Evolutionary conservation across 2,797 vertebrate species (phyloP).

Genomic region (Cephalopachus bancanus): DNA sequence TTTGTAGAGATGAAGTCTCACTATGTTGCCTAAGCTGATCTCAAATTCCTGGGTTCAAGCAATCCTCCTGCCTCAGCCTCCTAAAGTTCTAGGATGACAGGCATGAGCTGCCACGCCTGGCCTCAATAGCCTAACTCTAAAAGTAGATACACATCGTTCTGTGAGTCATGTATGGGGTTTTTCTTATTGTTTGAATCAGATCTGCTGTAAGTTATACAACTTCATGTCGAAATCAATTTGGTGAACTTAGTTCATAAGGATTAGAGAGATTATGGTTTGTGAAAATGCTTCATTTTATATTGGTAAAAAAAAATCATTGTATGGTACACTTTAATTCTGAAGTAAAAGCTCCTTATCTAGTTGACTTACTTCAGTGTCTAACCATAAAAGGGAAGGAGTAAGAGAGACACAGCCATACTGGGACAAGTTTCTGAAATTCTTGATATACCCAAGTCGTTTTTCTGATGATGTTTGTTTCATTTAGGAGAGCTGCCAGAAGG

Average conservation of each 20-base stretch:
- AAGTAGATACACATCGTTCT: neutral
- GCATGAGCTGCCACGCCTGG: too few relatives aligned
- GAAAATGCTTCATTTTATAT: neutral
- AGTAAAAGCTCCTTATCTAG: slow-evolving; percentile 64
- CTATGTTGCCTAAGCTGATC: too few relatives aligned
- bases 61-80: too few relatives aligned
- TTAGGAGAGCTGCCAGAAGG: slow-evolving; percentile 81
- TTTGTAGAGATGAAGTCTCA: too few relatives aligned
- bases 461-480: slow-evolving; percentile 76
- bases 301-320: neutral
- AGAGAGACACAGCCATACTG: slow-evolving; percentile 33
- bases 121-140: neutral
- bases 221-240: slow-evolving; percentile 32
- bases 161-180: neutral
- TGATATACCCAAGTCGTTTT: slow-evolving; percentile 65
- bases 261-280: slow-evolving; percentile 14
- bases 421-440: slow-evolving; percentile 74
- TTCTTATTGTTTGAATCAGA: slow-evolving; percentile 18
- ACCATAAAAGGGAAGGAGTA: slow-evolving; percentile 76
- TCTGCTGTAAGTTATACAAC: neutral
- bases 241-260: slow-evolving; percentile 19
- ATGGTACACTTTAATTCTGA: slow-evolving; percentile 56
- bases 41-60: too few relatives aligned
- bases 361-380: slow-evolving; percentile 67
- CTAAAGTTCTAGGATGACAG: too few relatives aligned